These are phyloP conservation scores for Spodoptera frugiperda DNA, from an alignment of 1,140 invertebrate genomes.

Conservation along the genomic window DNA sequence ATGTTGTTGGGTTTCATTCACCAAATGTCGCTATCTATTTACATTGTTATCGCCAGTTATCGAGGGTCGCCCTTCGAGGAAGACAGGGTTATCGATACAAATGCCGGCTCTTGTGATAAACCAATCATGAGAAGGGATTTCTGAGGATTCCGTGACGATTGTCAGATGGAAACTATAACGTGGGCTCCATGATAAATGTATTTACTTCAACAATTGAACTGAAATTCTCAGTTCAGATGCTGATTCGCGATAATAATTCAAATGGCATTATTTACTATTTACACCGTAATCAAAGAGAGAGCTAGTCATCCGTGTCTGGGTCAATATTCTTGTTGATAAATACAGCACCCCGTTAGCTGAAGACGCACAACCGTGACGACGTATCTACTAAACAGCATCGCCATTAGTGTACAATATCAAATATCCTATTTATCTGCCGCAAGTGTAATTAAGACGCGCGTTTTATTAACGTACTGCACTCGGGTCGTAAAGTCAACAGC, in stretches of 20 bases:
- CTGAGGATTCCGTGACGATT: constrained; percentile 31
- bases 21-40: constrained; percentile 48
- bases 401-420: constrained; percentile 1
- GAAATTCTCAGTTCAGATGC: background rate
- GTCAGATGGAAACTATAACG: constrained; percentile 26
- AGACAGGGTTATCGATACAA: constrained; percentile 51
- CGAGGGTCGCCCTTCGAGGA: constrained; percentile 55
- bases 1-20: constrained; percentile 39
- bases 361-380: background rate
- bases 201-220: background rate
- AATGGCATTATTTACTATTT: no score
- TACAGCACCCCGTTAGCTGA: constrained; percentile 8
- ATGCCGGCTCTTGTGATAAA: constrained; percentile 35
- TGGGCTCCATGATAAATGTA: background rate
- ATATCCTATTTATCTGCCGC: background rate
- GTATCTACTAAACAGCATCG: background rate
- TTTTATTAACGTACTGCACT: background rate
- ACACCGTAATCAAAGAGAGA: background rate
- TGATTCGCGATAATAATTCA: no score
- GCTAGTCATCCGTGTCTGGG: background rate
- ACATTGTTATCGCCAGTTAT: constrained; percentile 51
- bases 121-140: constrained; percentile 47
- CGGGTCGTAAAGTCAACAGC: background rate
- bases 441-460: constrained; percentile 16
- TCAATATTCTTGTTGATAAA: no score